These are phyloP conservation scores for Battus philenor DNA, from an alignment of 1,140 invertebrate genomes.

Conservation along the genomic window DNA sequence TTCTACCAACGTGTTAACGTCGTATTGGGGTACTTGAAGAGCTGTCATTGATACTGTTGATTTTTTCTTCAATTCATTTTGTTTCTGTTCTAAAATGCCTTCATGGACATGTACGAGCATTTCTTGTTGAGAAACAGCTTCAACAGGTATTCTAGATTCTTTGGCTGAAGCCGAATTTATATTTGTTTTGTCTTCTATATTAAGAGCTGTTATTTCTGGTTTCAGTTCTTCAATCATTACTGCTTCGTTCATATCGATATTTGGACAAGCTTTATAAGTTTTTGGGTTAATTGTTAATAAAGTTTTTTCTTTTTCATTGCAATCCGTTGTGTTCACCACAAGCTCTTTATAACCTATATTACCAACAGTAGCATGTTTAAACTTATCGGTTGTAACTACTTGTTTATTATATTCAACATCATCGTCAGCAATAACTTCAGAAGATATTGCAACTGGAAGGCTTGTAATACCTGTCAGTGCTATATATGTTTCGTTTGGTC, in stretches of 20 bases:
- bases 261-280: conserved; percentile 26
- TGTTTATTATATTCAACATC: conserved; percentile 30
- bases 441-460: conserved; percentile 43
- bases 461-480: conserved; percentile 33
- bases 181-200: conserved; percentile 21
- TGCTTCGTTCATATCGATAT: conserved; percentile 41
- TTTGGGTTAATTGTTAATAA: conserved; percentile 26
- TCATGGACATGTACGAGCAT: conserved; percentile 40
- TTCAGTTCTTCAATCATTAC: conserved; percentile 41
- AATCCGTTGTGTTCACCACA: conserved; percentile 39
- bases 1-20: conserved; percentile 43
- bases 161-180: conserved; percentile 22
- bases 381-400: conserved; percentile 6
- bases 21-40: conserved; percentile 41
- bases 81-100: conserved; percentile 23
- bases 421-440: conserved; percentile 41
- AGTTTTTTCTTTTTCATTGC: conserved; percentile 49
- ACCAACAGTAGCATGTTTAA: conserved; percentile 38
- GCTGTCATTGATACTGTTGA: conserved; percentile 31
- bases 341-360: conserved; percentile 48
- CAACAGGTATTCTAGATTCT: conserved; percentile 23
- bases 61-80: conserved; percentile 20
- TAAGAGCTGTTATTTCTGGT: conserved; percentile 31
- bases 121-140: conserved; percentile 56
- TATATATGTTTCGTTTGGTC: conserved; percentile 24